Evolutionary conservation across 2,888 invertebrate genomes (phyloP).

Genomic region (Dione juno): DNA sequence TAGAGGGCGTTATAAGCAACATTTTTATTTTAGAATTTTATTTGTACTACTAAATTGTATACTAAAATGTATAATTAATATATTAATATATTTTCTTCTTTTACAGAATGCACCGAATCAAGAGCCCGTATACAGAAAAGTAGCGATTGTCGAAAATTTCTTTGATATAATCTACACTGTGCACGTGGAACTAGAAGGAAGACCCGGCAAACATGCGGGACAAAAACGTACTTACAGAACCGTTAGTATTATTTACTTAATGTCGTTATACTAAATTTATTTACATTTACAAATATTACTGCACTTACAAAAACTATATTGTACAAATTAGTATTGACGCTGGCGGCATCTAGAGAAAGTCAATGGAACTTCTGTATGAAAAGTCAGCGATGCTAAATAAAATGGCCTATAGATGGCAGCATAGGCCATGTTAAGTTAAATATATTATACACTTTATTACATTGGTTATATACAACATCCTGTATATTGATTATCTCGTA

Average conservation of each 20-base stretch:
- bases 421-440: not conserved
- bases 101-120: conserved; percentile 88
- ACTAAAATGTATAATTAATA: too few relatives aligned
- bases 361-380: not conserved
- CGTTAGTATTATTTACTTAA: conserved; percentile 84
- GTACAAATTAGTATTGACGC: not conserved
- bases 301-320: too few relatives aligned
- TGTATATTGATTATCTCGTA: too few relatives aligned
- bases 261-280: not conserved
- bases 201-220: conserved; percentile 97
- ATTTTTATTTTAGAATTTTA: not conserved
- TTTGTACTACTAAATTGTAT: not conserved
- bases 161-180: conserved; percentile 98
- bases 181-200: conserved; percentile 96
- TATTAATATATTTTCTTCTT: conserved; percentile 52
- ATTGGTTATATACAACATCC: too few relatives aligned
- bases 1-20: conserved; percentile 53
- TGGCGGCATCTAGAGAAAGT: conserved; percentile 43
- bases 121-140: conserved; percentile 92
- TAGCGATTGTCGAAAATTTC: conserved; percentile 98
- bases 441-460: too few relatives aligned
- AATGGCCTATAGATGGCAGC: conserved; percentile 29
- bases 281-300: too few relatives aligned
- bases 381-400: not conserved
- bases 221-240: conserved; percentile 98